Evolutionary conservation across 2,888 invertebrate genomes (phyloP).

Genomic region (Limnephilus rhombicus): DNA sequence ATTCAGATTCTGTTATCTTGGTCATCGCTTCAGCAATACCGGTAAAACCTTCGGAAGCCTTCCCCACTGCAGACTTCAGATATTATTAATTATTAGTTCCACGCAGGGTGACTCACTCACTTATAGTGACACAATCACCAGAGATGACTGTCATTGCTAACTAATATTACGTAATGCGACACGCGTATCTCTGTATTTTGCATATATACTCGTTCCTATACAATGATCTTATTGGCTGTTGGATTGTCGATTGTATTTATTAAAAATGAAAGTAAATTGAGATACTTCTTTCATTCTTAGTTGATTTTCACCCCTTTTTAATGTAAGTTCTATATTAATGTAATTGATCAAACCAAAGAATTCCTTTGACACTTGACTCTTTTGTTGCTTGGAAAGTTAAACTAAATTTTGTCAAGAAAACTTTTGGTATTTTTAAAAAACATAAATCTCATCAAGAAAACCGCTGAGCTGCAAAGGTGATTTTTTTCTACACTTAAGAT

Average conservation of each 20-base stretch:
- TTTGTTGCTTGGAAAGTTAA: too few relatives aligned
- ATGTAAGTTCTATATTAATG: neutral
- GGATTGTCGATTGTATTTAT: neutral
- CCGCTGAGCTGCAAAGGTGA: too few relatives aligned
- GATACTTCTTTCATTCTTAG: neutral
- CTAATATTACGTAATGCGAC: neutral
- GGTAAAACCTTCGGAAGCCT: neutral
- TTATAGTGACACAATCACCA: neutral
- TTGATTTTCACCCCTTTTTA: neutral
- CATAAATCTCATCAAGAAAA: too few relatives aligned
- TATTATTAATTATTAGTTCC: neutral
- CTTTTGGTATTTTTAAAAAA: too few relatives aligned
- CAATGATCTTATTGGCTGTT: neutral
- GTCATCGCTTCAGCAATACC: neutral
- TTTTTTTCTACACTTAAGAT: too few relatives aligned
- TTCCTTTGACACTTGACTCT: too few relatives aligned
- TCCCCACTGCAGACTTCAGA: neutral
- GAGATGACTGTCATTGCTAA: neutral
- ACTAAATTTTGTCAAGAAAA: too few relatives aligned
- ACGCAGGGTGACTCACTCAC: neutral
- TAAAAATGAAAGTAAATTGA: neutral
- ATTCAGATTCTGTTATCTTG: neutral
- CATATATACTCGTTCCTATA: neutral
- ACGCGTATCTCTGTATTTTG: neutral
- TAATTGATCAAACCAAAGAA: too few relatives aligned